Conservation (phyloP, 1,140 invertebrate species). For the Saccostrea glomerata region DNA sequence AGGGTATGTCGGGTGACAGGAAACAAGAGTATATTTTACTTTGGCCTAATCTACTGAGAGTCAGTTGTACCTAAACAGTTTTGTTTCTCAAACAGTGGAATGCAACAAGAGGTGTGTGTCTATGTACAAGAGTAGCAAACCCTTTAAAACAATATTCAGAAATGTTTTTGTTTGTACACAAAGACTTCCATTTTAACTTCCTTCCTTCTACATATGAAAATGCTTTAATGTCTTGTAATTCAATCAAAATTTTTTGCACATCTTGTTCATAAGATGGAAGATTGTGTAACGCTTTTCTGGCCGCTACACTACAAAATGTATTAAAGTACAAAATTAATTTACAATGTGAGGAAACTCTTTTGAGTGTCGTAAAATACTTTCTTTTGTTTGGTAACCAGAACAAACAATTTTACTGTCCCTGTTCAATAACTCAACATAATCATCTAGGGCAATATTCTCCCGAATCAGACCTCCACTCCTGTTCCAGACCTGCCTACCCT, state of each 20-base stretch:
- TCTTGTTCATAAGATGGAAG: slow-evolving; percentile 39
- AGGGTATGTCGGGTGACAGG: no score
- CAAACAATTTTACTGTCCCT: slow-evolving; percentile 22
- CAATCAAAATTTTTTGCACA: slow-evolving; percentile 24
- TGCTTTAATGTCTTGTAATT: slow-evolving; percentile 2
- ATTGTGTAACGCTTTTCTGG: slow-evolving; percentile 43
- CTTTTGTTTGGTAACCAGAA: slow-evolving; percentile 40
- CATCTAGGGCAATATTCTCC: slow-evolving; percentile 40
- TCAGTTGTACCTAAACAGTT: no score
- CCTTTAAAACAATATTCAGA: slow-evolving; percentile 29
- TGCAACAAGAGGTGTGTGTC: slow-evolving; percentile 46
- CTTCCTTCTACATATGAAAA: neutral
- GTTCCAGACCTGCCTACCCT: no score
- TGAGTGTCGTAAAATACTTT: slow-evolving; percentile 51
- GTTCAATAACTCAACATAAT: no score
- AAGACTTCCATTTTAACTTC: neutral
- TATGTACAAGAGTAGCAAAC: slow-evolving; percentile 10
- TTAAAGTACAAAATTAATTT: slow-evolving; percentile 29
- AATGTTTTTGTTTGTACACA: slow-evolving; percentile 20
- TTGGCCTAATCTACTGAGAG: no score
- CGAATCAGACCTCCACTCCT: no score
- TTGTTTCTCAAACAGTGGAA: no score
- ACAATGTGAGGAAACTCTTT: slow-evolving; percentile 35
- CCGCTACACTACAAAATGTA: no score
- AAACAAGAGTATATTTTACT: no score